Base-by-base conservation (phyloP, 2,113 vertebrate species). In the Arenaria interpres region DNA sequence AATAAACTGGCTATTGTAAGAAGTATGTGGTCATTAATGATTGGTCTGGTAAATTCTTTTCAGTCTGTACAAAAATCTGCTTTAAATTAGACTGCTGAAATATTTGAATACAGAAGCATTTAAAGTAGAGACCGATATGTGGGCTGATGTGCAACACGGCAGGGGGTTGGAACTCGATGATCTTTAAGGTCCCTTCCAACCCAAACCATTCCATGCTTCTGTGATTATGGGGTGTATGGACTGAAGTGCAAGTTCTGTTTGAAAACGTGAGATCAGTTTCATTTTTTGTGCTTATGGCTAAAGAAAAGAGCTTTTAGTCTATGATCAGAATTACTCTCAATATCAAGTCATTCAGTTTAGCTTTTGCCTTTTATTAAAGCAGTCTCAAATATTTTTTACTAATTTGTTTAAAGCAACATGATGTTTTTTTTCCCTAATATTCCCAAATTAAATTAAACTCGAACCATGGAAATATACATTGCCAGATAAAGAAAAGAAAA, bases 1-100 rank as follows among this genome's bases (percentile, higher is more conserved):
- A 93, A 94, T 96, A 91, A 85, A 48, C 85, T 60, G 45, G 60
- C 51, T 64, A 4, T 78, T 89, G 22, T 39, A 84, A 84, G 50
- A 67, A 48, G 12, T 62, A 41, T 53, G 77, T 89, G 73, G 62
- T 73, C 87, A 83, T 88, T 96, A 85, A 62, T 94, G 57, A 86
- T 93, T 27, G 78, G 73, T 56, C 67, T 87, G 57, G 30, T 89
- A 91, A 75, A 88, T 88, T 85, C 60, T 90, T 90, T 88, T 92
- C 5, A 3, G 41, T 88, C 83, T 92, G 71, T 73, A 32, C 59
- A 83, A 41, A 80, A 80, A 88, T 88, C 95, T 96, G 86, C 72
- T 97, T 95, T 88, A 90, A 85, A 88, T 95, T 90, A 96, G 30
- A 62, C 59, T 85, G 78, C 35, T 45, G 35, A 88, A 94, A 41